These are phyloP conservation scores for Vimba vimba DNA, from an alignment of 2,113 vertebrate genomes.

Conservation along the genomic window DNA sequence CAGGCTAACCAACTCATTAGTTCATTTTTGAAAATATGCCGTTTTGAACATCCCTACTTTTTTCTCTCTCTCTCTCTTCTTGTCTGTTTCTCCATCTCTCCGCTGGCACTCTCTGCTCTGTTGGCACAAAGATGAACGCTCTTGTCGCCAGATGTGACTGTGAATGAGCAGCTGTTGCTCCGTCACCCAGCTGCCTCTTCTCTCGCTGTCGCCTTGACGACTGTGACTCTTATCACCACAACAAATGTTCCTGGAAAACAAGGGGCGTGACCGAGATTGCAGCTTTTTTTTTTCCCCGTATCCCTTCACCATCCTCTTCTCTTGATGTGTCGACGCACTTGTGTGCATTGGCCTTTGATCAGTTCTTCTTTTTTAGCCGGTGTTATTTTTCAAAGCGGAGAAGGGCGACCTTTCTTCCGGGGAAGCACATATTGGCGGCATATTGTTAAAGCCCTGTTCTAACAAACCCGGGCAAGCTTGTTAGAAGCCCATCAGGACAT, in stretches of 20 bases:
- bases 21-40: neutral
- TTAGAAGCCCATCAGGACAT: conserved; percentile 11
- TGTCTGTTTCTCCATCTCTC: neutral
- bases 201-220: conserved; percentile 44
- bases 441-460: conserved; percentile 12
- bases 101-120: conserved; percentile 18
- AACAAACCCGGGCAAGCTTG: conserved; percentile 16
- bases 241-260: conserved; percentile 48
- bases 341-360: conserved; percentile 30
- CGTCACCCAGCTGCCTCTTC: conserved; percentile 48
- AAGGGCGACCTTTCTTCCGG: neutral
- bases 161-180: conserved; percentile 56
- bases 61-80: neutral
- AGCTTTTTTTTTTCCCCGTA: neutral
- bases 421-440: neutral
- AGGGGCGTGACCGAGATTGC: conserved; percentile 26
- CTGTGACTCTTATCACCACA: conserved; percentile 35
- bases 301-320: neutral
- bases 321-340: conserved; percentile 8
- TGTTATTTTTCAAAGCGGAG: conserved; percentile 22
- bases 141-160: conserved; percentile 53
- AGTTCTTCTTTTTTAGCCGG: neutral
- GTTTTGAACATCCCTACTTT: neutral
- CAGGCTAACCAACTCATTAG: no score
- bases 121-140: conserved; percentile 38